Evolutionary conservation across 2,888 invertebrate species (phyloP), one percentile per base, ranked within the genome.

Genomic region (Parthenolecanium corni): DNA sequence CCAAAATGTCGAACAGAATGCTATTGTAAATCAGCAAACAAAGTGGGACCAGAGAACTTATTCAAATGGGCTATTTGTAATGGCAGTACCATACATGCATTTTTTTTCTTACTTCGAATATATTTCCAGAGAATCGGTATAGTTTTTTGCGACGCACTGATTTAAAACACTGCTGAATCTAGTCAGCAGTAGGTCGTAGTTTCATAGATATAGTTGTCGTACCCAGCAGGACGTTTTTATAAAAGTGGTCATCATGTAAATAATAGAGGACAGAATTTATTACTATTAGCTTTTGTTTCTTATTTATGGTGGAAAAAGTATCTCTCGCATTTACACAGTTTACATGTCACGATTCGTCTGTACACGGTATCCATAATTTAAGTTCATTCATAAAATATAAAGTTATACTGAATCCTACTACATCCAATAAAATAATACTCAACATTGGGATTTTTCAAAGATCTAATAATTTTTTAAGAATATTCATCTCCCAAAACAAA

Each of bases 191-290:
- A 56, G 56, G 56, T 56, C 56, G 56, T 56, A 44, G 56, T 56
- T 56, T 56, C 56, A 56, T 56, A 42, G 56, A 56, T 56, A 56
- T 56, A 56, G 56, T 56, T 56, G 56, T 56, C 42, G 56, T 56
- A 56, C 56, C 12, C 56, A 56, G 56, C 56, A 56, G 56, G 56
- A 44, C 42, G 44, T 42, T 56, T 56, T 56, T 56, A 56, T 56
- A 56, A 56, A 56, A 56, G 56, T 56, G 56, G 56, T 56, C 56
- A 56, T 56, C 56, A 56, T 56, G 56, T 56, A 56, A 56, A 56
- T 56, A 56, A 44, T 56, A 56, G 56, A 56, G 56, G 56, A 56
- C 56, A 56, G 56, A 56, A 56, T 56, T 56, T 56, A 56, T 56
- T 56, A 56, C 56, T 56, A 56, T 56, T 56, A 42, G 56, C 56